A percentile compares a stretch with the other conserved stretches of the same genome.
Conservation (phyloP, 2,888 invertebrate species). For the Amblyteles armatorius region DNA sequence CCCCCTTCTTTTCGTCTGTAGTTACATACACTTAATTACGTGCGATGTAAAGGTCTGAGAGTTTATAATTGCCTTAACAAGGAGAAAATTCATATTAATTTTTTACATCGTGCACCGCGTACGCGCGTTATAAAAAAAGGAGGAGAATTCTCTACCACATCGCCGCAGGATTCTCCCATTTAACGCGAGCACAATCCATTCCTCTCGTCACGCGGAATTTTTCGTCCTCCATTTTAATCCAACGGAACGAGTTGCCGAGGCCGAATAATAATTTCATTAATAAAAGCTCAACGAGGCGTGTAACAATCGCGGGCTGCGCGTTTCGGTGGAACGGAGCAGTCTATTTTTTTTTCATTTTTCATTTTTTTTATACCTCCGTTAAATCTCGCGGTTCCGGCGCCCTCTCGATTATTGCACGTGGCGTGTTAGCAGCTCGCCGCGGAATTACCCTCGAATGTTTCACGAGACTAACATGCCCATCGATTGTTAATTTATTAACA, state of each 20-base stretch:
- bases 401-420: slow-evolving; percentile 46
- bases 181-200: not conserved
- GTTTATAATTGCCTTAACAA: not conserved
- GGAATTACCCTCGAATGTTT: not conserved
- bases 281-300: slow-evolving; percentile 52
- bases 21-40: not conserved
- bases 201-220: slow-evolving; percentile 5
- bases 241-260: slow-evolving; percentile 17
- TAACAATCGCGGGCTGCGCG: slow-evolving; percentile 48
- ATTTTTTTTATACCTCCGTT: slow-evolving; percentile 5
- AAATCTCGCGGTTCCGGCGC: slow-evolving; percentile 5
- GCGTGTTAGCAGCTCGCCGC: slow-evolving; percentile 16
- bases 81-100: slow-evolving; percentile 7
- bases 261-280: slow-evolving; percentile 62
- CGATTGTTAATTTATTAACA: too few species aligned
- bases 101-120: not conserved
- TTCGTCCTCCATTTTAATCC: slow-evolving; percentile 22
- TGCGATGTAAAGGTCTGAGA: not conserved
- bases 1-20: not conserved
- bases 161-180: not conserved
- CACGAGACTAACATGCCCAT: too few species aligned
- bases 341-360: slow-evolving; percentile 6
- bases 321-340: slow-evolving; percentile 41
- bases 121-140: not conserved
- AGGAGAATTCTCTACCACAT: not conserved